Evolutionary conservation across 1,140 invertebrate genomes (phyloP).

Genomic region (Dendrolimus kikuchii): DNA sequence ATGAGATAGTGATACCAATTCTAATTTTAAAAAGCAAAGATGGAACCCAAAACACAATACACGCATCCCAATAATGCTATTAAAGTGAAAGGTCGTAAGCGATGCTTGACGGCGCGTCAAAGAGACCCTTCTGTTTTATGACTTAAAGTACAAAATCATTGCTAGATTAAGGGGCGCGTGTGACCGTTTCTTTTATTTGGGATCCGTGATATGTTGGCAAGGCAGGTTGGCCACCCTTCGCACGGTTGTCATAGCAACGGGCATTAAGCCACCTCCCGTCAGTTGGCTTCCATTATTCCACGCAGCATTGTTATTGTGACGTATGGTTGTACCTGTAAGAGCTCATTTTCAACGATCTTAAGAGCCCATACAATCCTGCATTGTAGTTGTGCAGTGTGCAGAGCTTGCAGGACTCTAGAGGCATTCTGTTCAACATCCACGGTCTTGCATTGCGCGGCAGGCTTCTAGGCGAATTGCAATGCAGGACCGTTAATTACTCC

Average conservation of each 20-base stretch:
- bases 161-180: constrained; percentile 21
- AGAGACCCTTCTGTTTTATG: constrained; percentile 31
- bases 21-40: constrained; percentile 71
- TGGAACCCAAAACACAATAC: constrained; percentile 67
- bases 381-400: no score
- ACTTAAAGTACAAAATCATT: constrained; percentile 47
- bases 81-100: constrained; percentile 47
- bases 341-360: constrained; percentile 12
- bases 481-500: constrained; percentile 17
- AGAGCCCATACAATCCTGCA: no score
- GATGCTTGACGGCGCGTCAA: constrained; percentile 32
- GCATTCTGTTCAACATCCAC: no score
- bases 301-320: constrained; percentile 47
- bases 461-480: no score
- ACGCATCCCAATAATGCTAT: constrained; percentile 50
- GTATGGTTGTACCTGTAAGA: constrained; percentile 38
- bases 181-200: constrained; percentile 37
- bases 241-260: constrained; percentile 59
- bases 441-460: no score
- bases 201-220: constrained; percentile 42
- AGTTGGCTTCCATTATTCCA: constrained; percentile 67
- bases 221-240: constrained; percentile 67
- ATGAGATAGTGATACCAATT: constrained; percentile 44
- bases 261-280: constrained; percentile 63
- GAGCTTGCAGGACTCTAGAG: no score